These are phyloP conservation scores for Patella depressa DNA, from an alignment of 2,888 invertebrate genomes.

Conservation along the genomic window DNA sequence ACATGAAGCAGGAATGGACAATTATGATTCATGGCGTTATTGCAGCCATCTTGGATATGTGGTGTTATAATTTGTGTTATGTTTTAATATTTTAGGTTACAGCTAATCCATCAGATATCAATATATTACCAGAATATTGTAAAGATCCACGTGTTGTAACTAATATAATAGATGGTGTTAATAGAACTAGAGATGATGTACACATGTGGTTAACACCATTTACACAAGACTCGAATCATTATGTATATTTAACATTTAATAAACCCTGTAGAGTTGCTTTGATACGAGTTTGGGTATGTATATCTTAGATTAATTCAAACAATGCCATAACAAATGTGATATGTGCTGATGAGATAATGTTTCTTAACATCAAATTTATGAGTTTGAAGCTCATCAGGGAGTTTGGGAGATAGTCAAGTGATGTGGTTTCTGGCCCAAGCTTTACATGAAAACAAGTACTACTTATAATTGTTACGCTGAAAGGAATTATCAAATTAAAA, in stretches of 20 bases:
- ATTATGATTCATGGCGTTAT: too few species aligned
- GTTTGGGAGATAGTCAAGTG: too few species aligned
- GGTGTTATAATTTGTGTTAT: too few species aligned
- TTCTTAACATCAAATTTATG: background rate
- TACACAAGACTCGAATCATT: slow-evolving; percentile 76
- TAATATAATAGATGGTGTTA: slow-evolving; percentile 81
- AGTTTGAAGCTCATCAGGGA: too few species aligned
- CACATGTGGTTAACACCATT: slow-evolving; percentile 84
- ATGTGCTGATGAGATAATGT: background rate
- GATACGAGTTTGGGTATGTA: slow-evolving; percentile 80
- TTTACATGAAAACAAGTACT: too few species aligned
- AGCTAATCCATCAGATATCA: slow-evolving; percentile 76
- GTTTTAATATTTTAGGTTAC: slow-evolving; percentile 71
- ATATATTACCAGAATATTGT: slow-evolving; percentile 80
- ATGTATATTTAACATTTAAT: slow-evolving; percentile 76
- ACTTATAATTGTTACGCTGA: too few species aligned
- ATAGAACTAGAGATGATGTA: slow-evolving; percentile 82
- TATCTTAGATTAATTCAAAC: too few species aligned
- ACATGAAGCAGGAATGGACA: too few species aligned
- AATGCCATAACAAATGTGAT: background rate
- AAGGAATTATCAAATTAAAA: too few species aligned
- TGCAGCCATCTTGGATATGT: too few species aligned
- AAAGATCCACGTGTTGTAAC: slow-evolving; percentile 77
- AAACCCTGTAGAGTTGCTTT: slow-evolving; percentile 76
- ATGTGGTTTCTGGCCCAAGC: too few species aligned